Conservation (phyloP, 64 coral and sea anemone species). For the Actinia equina region DNA sequence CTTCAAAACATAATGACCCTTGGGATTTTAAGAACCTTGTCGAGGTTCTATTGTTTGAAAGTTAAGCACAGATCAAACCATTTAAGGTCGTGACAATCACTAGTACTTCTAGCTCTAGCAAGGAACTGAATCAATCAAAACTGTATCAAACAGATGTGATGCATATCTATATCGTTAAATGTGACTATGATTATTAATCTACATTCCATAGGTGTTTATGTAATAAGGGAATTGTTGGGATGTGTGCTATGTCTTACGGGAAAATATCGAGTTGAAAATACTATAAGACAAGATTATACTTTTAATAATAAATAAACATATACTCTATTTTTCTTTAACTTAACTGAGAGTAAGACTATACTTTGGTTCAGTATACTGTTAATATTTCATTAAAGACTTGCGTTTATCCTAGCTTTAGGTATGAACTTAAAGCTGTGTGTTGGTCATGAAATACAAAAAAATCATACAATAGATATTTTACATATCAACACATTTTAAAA, state of each 20-base stretch:
- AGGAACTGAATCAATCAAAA: not conserved
- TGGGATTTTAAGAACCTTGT: constrained; percentile 4
- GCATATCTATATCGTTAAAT: not conserved
- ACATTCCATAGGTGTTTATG: not conserved
- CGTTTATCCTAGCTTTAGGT: not conserved
- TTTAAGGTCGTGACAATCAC: not conserved
- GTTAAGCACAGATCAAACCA: not conserved
- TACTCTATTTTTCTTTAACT: not conserved
- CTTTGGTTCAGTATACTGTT: too few relatives aligned
- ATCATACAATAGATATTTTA: not conserved
- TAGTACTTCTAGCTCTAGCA: not conserved
- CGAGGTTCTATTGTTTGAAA: not conserved
- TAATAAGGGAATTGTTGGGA: not conserved
- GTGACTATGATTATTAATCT: not conserved
- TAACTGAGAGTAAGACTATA: too few relatives aligned
- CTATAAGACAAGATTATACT: not conserved
- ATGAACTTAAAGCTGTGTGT: not conserved
- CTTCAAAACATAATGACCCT: not conserved
- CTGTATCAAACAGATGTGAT: not conserved
- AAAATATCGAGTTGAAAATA: too few relatives aligned
- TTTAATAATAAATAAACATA: not conserved
- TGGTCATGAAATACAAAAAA: not conserved
- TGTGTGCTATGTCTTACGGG: not conserved
- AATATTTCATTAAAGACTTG: not conserved
- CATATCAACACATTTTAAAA: not conserved